These are phyloP conservation scores for Vanacampus margaritifer DNA, from an alignment of 2,113 vertebrate species.

Conservation along the genomic window DNA sequence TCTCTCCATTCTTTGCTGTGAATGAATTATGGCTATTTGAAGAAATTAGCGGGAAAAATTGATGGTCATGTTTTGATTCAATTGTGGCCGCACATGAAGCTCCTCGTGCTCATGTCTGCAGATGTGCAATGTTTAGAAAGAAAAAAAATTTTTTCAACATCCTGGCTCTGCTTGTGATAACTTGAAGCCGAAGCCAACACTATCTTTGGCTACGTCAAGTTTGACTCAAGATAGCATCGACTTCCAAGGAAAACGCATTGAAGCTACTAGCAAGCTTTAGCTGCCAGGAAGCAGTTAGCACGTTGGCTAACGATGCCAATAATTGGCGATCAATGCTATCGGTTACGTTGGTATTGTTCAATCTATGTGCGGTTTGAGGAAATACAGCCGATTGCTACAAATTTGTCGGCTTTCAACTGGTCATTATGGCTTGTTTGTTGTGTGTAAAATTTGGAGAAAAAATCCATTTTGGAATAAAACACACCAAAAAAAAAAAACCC, in stretches of 20 bases:
- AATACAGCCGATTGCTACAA: too few species aligned
- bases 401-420: too few species aligned
- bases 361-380: too few species aligned
- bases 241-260: too few species aligned
- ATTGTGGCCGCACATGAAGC: too few species aligned
- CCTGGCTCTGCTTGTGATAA: background rate
- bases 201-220: too few species aligned
- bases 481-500: too few species aligned
- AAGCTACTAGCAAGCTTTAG: too few species aligned
- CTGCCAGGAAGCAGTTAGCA: background rate
- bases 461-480: background rate
- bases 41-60: background rate
- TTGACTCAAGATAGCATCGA: too few species aligned
- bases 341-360: background rate
- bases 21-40: background rate
- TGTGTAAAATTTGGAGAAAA: background rate
- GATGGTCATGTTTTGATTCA: background rate
- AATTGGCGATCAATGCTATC: background rate
- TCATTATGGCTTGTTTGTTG: too few species aligned
- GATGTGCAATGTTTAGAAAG: background rate
- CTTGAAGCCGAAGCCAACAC: too few species aligned
- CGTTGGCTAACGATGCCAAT: background rate
- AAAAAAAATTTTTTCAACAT: background rate
- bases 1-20: too few species aligned
- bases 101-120: background rate